Evolutionary conservation across 2,797 vertebrate species (phyloP).

Genomic region (Pseudomugil tenellus): DNA sequence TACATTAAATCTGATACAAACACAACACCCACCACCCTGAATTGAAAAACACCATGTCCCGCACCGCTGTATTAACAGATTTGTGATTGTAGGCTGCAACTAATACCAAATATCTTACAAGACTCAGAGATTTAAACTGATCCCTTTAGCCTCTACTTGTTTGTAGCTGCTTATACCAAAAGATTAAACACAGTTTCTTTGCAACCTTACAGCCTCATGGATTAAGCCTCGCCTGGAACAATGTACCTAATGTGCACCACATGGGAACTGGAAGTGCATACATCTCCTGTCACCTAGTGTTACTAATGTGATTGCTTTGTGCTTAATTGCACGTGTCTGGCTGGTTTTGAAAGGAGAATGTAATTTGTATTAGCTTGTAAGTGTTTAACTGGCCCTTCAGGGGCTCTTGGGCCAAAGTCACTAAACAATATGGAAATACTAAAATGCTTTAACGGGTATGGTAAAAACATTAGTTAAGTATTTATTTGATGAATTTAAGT

Average conservation of each 20-base stretch:
- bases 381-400: constrained; percentile 55
- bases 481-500: neutral
- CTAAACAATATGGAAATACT: constrained; percentile 51
- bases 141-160: constrained; percentile 7
- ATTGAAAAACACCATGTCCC: constrained; percentile 24
- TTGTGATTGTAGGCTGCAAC: constrained; percentile 3
- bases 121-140: constrained; percentile 9
- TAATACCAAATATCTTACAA: neutral
- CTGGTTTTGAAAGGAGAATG: constrained; percentile 61
- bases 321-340: constrained; percentile 66
- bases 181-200: constrained; percentile 19
- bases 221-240: constrained; percentile 58
- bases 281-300: constrained; percentile 63
- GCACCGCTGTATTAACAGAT: neutral
- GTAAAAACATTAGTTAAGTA: neutral
- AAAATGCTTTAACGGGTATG: constrained; percentile 45
- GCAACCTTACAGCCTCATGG: constrained; percentile 30
- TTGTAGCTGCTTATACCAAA: constrained; percentile 4
- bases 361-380: constrained; percentile 70
- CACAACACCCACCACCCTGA: constrained; percentile 15
- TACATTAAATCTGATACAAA: constrained; percentile 11
- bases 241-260: constrained; percentile 66
- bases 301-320: constrained; percentile 60
- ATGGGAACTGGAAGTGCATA: constrained; percentile 64
- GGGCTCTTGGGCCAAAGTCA: constrained; percentile 32